Evolutionary conservation across 1,140 invertebrate genomes (phyloP), one percentile per base, ranked within the genome.

Genomic region (Globodera rostochiensis): DNA sequence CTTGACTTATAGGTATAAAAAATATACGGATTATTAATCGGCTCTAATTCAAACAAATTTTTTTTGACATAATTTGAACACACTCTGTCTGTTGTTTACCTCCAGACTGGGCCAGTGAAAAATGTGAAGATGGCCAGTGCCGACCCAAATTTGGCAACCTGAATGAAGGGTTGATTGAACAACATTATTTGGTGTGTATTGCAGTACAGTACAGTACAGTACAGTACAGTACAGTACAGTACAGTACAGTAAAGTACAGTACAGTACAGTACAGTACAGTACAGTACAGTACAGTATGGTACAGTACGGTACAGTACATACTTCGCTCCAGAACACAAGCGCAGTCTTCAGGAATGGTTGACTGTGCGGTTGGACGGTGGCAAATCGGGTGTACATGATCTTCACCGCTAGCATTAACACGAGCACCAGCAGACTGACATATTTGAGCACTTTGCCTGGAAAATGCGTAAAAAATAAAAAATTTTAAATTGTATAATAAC

Each of bases 301-400:
- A 36, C 36, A 36, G 36, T 36, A 36, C 3, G 2, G 3, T 36
- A 36, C 36, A 36, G 36, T 36, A 36, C 19, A 19, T n/a, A 96
- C 85, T 91, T 99, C 98, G 25, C 96, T 92, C 93, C 96, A 95
- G 19, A 99, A 91, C 6, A 99, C 97, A 86, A 97, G 97, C 93
- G 87, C 90, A 8, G 87, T 85, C 71, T 86, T 86, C 19, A 90
- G 53, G 71, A 90, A 88, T 49, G 80, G 86, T 60, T 78, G 80
- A 64, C 57, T 64, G 74, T 86, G 66, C 73, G 85, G 77, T 36
- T 84, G 77, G 21, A 21, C 80, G 46, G 82, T 89, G 71, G 83
- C 82, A 84, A 87, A 89, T 49, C 87, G 50, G 80, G 88, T 88
- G 45, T 88, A 80, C 15, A 88, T 45, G 46, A 81, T 81, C 60